phyloP scores from a whole-genome alignment of 2,113 vertebrate species.

The Melanerpes formicivorus region DNA sequence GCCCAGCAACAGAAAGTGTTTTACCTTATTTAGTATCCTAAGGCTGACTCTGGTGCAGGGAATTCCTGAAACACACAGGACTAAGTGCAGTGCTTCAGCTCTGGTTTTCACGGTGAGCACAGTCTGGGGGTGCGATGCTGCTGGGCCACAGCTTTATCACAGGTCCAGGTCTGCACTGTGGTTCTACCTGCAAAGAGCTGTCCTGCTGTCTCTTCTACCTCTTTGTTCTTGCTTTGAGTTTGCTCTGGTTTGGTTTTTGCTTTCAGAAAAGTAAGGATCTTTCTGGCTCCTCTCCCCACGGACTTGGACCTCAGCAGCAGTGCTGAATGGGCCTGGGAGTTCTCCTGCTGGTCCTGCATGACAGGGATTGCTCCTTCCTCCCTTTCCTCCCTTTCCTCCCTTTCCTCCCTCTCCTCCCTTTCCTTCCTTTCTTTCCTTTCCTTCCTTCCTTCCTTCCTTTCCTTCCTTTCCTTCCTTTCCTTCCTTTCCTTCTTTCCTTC shows the following conservation, averaged over 20 bases:
- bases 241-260: not conserved
- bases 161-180: not conserved
- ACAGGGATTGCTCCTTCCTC: no score
- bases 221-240: not conserved
- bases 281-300: not conserved
- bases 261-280: not conserved
- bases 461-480: no score
- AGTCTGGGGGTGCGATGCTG: fast-evolving
- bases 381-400: no score
- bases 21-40: not conserved
- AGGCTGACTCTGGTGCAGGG: not conserved
- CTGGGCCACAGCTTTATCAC: not conserved
- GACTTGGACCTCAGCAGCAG: not conserved
- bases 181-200: not conserved
- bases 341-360: not conserved
- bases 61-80: not conserved
- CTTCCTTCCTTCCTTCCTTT: no score
- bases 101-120: not conserved
- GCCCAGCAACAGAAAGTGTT: not conserved
- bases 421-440: no score
- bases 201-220: not conserved
- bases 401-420: no score
- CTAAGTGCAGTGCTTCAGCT: not conserved
- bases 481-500: no score
- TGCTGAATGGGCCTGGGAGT: not conserved